Evolutionary conservation across 2,888 invertebrate species (phyloP), one percentile per base, ranked within the genome.

Genomic region (Megaustenia siamemsis): DNA sequence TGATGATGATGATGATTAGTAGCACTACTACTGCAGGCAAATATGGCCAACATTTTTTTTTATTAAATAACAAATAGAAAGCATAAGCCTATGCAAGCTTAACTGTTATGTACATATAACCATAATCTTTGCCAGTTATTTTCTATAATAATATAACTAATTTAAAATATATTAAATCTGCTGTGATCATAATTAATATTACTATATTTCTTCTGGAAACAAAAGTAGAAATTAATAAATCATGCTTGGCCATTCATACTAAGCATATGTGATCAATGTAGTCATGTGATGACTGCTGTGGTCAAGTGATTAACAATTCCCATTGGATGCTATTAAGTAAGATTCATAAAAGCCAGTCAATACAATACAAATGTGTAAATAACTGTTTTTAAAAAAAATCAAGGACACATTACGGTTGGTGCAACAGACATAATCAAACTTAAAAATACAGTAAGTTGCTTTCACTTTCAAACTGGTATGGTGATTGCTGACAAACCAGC

Each of bases 381-480:
- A 43, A 38, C 5, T 43, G 73, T 1, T n/a, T n/a, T 10, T 32
- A 60, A 73, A 56, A 43, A 69, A 63, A 60, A 21, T 66, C 0
- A 40, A 68, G 12, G n/a, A 56, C 5, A 28, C 43, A 32, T 68
- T 53, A 80, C 35, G 5, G 8, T 4, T 63, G 21, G 77, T 77
- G 83, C 77, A 68, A 35, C 69, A 77, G 40, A 43, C 63, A 81
- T n/a, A 85, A 1, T 76, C 80, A 85, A 43, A 45, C 12, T 32
- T 21, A 32, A 85, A 68, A 68, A 63, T 71, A 80, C 73, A 76
- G 80, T 73, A 75, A 81, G 80, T 84, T 76, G 76, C 81, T 81
- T 24, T 60, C 12, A 40, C 12, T 6, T 53, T 43, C 10, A 35
- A 56, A 45, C n/a, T 40, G 71, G 1, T 49, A 28, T n/a, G 28